Conservation (phyloP, 2,113 vertebrate genomes). For the Zosterops japonicus region DNA sequence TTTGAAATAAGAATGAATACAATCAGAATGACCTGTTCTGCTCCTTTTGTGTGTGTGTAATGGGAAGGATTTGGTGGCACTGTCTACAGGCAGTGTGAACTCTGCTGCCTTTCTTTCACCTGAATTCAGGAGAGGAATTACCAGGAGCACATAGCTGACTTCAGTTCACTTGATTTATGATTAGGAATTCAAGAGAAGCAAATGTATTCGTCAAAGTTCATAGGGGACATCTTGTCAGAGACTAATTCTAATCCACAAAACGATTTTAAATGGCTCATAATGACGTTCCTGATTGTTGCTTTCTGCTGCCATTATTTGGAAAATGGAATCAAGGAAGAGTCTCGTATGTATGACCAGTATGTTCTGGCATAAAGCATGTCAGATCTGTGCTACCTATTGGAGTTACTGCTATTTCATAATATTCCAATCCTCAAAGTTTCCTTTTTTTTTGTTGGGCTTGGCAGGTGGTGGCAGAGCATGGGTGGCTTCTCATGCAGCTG, state of each 20-base stretch:
- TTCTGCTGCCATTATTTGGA: constrained; percentile 11
- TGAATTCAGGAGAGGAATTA: neutral
- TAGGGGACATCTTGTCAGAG: neutral
- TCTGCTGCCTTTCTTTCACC: neutral
- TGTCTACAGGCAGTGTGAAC: neutral
- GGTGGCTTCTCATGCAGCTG: neutral
- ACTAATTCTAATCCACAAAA: constrained; percentile 16
- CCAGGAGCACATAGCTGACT: neutral
- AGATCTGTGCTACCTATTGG: neutral
- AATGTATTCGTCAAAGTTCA: constrained; percentile 18
- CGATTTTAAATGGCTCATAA: neutral
- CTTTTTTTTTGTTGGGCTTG: neutral
- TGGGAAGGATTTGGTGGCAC: neutral
- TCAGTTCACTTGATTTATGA: constrained; percentile 7
- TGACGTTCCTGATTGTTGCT: neutral
- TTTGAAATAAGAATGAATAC: constrained; percentile 1
- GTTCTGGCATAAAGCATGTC: neutral
- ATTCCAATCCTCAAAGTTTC: neutral
- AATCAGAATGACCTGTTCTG: neutral
- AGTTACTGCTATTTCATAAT: neutral
- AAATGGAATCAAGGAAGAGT: neutral
- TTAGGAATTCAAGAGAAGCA: constrained; percentile 42
- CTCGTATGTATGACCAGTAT: neutral
- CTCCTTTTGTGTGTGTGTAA: neutral
- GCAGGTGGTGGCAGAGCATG: neutral